phyloP scores from a whole-genome alignment of 2,888 invertebrate genomes.

The Luperina testacea region DNA sequence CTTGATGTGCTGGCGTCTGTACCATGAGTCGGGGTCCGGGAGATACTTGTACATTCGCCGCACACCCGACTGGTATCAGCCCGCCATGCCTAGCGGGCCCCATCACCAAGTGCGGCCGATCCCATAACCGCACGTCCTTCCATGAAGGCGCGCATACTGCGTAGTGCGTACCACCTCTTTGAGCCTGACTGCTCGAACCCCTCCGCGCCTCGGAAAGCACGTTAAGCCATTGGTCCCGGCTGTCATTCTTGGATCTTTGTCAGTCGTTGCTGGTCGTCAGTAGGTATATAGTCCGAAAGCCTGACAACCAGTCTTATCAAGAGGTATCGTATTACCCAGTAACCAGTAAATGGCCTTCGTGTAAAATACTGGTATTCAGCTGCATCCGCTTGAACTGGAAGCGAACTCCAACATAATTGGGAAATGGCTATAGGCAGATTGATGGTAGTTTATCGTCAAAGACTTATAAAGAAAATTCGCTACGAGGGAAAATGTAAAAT shows the following conservation, averaged over 20 bases:
- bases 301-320: neutral
- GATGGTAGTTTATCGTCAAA: conserved; percentile 5
- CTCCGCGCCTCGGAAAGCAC: neutral
- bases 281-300: neutral
- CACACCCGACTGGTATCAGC: too few relatives aligned
- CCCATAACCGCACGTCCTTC: too few relatives aligned
- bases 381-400: neutral
- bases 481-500: conserved; percentile 26
- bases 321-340: neutral
- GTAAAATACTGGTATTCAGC: neutral
- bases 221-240: neutral
- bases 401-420: neutral
- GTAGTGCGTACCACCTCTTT: too few relatives aligned
- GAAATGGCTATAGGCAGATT: neutral
- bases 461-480: neutral
- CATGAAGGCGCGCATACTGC: too few relatives aligned
- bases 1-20: too few relatives aligned
- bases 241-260: neutral
- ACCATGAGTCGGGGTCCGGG: too few relatives aligned
- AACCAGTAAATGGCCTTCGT: neutral
- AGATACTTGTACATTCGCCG: too few relatives aligned
- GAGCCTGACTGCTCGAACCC: too few relatives aligned
- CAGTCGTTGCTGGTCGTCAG: neutral
- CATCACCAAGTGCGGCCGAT: too few relatives aligned
- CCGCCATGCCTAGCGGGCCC: too few relatives aligned